phyloP scores from a whole-genome alignment of 2,888 invertebrate genomes.

The Dioctria rufipes region DNA sequence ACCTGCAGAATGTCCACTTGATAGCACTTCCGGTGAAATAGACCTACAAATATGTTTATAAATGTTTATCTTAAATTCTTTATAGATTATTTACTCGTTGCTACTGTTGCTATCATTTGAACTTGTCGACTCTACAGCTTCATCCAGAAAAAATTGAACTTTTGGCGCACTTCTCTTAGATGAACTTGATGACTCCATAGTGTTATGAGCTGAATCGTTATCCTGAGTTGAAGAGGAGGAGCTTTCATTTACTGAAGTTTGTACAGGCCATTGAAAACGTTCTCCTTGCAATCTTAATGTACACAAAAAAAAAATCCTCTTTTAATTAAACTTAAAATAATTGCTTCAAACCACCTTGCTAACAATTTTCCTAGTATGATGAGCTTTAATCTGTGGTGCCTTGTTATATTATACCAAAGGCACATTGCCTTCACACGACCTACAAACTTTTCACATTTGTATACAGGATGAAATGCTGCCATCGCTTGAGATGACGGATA shows the following conservation, averaged over 20 bases:
- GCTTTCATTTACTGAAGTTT: slow-evolving; percentile 67
- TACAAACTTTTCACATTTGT: slow-evolving; percentile 69
- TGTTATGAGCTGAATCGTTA: slow-evolving; percentile 67
- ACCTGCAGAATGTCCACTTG: slow-evolving; percentile 65
- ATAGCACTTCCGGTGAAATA: background rate
- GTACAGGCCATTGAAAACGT: slow-evolving; percentile 70
- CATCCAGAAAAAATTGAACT: slow-evolving; percentile 70
- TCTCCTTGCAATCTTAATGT: slow-evolving; percentile 67
- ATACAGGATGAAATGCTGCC: slow-evolving; percentile 80
- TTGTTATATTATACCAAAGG: slow-evolving; percentile 92
- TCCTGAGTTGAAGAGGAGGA: slow-evolving; percentile 69
- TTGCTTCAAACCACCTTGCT: slow-evolving; percentile 63
- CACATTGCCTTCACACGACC: slow-evolving; percentile 81
- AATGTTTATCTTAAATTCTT: background rate
- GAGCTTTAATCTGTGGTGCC: slow-evolving; percentile 86
- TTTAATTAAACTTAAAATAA: slow-evolving; percentile 1
- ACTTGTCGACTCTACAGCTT: slow-evolving; percentile 61
- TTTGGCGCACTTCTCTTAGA: slow-evolving; percentile 62
- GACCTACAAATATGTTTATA: slow-evolving; percentile 47
- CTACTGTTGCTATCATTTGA: slow-evolving; percentile 70
- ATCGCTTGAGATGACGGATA: slow-evolving; percentile 90
- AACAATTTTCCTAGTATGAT: slow-evolving; percentile 81
- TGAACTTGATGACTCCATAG: slow-evolving; percentile 65
- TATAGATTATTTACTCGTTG: slow-evolving; percentile 66
- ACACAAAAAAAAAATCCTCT: background rate